Conservation (phyloP, 2,113 vertebrate genomes). For the Oxyruncus cristatus region DNA sequence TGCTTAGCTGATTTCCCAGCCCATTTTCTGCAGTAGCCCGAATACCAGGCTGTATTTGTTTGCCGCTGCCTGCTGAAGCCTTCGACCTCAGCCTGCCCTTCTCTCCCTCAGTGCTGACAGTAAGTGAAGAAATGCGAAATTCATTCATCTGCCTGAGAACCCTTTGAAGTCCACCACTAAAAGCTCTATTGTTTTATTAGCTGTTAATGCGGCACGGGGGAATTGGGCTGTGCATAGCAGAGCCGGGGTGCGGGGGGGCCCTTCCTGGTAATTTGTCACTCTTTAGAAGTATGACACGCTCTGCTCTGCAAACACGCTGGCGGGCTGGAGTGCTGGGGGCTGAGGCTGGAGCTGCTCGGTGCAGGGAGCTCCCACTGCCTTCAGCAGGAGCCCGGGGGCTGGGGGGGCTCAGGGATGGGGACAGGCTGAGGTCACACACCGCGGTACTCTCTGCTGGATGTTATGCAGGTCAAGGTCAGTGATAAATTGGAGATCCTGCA, state of each 20-base stretch:
- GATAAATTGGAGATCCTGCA: neutral
- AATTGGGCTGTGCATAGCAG: neutral
- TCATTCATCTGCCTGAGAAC: slow-evolving; percentile 62
- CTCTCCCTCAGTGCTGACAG: slow-evolving; percentile 45
- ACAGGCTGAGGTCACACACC: neutral
- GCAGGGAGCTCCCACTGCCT: neutral
- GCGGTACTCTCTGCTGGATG: accelerated
- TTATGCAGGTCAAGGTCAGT: neutral
- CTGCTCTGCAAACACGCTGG: neutral
- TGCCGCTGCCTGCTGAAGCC: slow-evolving; percentile 34
- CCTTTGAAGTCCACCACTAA: slow-evolving; percentile 64
- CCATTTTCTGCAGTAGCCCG: slow-evolving; percentile 51
- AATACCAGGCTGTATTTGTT: slow-evolving; percentile 51
- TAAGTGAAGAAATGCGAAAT: slow-evolving; percentile 66
- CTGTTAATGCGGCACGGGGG: slow-evolving; percentile 52
- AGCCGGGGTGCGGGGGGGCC: slow-evolving; percentile 36
- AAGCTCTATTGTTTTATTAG: slow-evolving; percentile 73
- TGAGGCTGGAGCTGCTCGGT: neutral
- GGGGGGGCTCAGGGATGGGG: accelerated
- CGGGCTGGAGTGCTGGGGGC: neutral
- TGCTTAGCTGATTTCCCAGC: neutral
- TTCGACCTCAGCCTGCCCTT: slow-evolving; percentile 54
- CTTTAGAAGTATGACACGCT: slow-evolving; percentile 24
- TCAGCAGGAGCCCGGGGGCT: accelerated
- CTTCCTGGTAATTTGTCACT: slow-evolving; percentile 64